Base-by-base conservation (phyloP, 2,888 invertebrate genomes). In the Priocnemis perturbator region DNA sequence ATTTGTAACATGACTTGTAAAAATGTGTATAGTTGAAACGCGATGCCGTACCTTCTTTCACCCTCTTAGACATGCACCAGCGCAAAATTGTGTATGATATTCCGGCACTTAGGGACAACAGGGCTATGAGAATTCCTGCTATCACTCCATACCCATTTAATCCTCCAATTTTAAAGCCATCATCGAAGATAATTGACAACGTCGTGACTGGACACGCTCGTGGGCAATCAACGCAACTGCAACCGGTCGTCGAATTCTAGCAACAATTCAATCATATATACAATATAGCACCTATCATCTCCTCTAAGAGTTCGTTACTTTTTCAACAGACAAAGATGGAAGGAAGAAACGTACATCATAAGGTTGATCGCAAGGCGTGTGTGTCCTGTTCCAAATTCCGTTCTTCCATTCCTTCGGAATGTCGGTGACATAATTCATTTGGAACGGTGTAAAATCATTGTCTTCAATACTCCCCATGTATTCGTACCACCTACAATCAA, bases 151-250 rank as follows among this genome's bases (percentile, higher is more conserved):
- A 89, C 15, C 94, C 94, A 80, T 93, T 93, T 0, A 94, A 86
- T 3, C 91, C 91, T 4, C 91, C 86, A 60, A 96, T 91, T 9
- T 90, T 89, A 83, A 93, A 93, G 1, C 88, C 21, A 0, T 37
- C 0, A 84, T 0, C 83, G 76, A 90, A 90, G 1, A 89, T 71
- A 0, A 81, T 81, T 0, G 85, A 59, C 15, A 93, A 91, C 73
- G 89, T 85, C 4, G 90, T 89, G 17, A 89, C 65, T 0, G 93
- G 91, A 82, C 96, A 97, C 2, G 92, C 91, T 1, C 85, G 84
- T 0, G 90, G 82, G 83, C 96, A 96, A 84, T 96, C 96, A 45
- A 95, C 91, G 86, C 96, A 97, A 80, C 95, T 94, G 87, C 96
- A 97, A 0, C 93, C 90, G 17, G 90, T 87, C 0, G 92, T 91